Evolutionary conservation across 2,888 invertebrate species (phyloP), one percentile per base, ranked within the genome.

Genomic region (Diplolepis rosae): DNA sequence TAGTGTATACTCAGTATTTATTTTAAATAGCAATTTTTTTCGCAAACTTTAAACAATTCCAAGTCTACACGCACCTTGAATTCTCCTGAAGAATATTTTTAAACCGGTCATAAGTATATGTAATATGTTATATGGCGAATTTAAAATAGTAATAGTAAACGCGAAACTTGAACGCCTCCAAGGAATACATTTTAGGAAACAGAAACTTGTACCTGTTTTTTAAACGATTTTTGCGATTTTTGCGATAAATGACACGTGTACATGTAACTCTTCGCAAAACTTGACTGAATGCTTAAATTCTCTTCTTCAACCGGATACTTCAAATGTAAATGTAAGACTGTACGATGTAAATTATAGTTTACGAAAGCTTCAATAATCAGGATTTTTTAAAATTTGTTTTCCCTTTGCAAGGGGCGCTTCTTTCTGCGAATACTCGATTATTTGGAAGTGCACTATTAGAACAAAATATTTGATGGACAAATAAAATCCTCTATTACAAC

Each of bases 1-100:
- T 77, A 73, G 72, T 72, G 72, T 71, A 70, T 75, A 72, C 73
- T 73, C 77, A 75, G 73, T 77, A 77, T 77, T 77, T 77, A 77
- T 77, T 77, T 77, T 54, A 30, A 18, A 54, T 28, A 28, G 52
- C 32, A 32, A 32, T 54, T 54, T 54, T 54, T 32, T 32, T 32
- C 69, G 75, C 70, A 74, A 75, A 74, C 68, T 71, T 75, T 73
- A 52, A 24, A 54, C 54, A 27, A 51, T 48, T 61, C 69, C 70
- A 72, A 69, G 65, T 74, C 76, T 75, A 75, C 69, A 77, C 70
- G 72, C 66, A 70, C 69, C 67, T 65, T 70, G 24, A 50, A 56
- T 67, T 52, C 27, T 71, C 68, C 51, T 15, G 15, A 69, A 68
- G 66, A 45, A 68, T 72, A 66, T n/a, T n/a, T n/a, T n/a, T n/a